Evolutionary conservation across 2,888 invertebrate species (phyloP), one percentile per base, ranked within the genome.

Genomic region (Nemoura dubitans): DNA sequence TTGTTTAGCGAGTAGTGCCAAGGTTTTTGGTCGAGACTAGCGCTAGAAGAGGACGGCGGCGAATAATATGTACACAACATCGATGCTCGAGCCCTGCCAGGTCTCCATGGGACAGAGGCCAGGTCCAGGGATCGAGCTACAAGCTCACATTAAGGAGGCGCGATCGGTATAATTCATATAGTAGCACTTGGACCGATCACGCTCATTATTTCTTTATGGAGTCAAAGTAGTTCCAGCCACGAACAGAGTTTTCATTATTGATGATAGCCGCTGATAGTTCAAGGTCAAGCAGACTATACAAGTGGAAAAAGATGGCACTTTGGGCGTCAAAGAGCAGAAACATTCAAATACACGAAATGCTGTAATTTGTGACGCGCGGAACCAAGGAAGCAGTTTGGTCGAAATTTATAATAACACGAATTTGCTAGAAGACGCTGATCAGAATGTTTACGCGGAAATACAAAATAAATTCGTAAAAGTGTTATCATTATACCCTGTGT

Each of bases 11-110:
- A 10, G 14, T 10, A 1, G 16, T 21, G 59, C 59, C 59, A 59
- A 59, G 59, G 59, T 10, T 59, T 36, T 59, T 59, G 59, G 59
- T 59, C 59, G 59, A 59, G 10, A 59, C 59, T 59, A 59, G 59
- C 59, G 2, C 59, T 59, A 59, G 59, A 59, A 59, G 59, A 59
- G 59, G 59, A 59, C 59, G 59, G 59, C 59, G 59, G 59, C 59
- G 21, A 59, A 21, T 59, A 59, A 21, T 59, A 36, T 36, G 36
- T 59, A 59, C 59, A 59, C 59, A 59, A 59, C 59, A 59, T 59
- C 59, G 59, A 59, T 1, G 59, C 59, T 59, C 59, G 59, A 59
- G 59, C 59, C 36, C 36, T 36, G 3, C 21, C 16, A 7, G 21
- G 59, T 59, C 59, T 10, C n/a, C n/a, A n/a, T n/a, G 36, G 36